Evolutionary conservation across 2,113 vertebrate genomes (phyloP).

Genomic region (Vulpes vulpes): DNA sequence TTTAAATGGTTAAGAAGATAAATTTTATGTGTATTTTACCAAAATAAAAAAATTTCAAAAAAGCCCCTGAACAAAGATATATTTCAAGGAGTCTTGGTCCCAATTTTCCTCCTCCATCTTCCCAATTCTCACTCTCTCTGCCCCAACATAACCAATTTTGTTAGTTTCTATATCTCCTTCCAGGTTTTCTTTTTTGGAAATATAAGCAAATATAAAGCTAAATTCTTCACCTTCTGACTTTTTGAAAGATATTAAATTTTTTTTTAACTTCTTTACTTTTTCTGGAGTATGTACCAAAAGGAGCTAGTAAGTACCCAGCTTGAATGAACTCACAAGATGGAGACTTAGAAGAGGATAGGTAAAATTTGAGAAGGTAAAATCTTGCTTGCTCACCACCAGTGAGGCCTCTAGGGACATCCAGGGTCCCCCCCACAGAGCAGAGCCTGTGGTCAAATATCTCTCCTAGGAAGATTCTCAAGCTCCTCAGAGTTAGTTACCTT

Average conservation of each 20-base stretch:
- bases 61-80: neutral
- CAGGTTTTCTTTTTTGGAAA: conserved; percentile 53
- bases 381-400: neutral
- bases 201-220: conserved; percentile 39
- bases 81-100: neutral
- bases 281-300: conserved; percentile 42
- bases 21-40: conserved; percentile 37
- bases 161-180: conserved; percentile 42
- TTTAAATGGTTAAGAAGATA: conserved; percentile 9
- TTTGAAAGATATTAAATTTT: neutral
- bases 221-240: neutral
- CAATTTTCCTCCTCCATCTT: conserved; percentile 6
- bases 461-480: neutral
- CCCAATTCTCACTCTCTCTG: neutral
- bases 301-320: neutral
- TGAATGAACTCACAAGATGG: conserved; percentile 18
- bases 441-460: neutral
- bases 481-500: conserved; percentile 36
- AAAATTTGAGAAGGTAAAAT: neutral
- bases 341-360: conserved; percentile 10
- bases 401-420: neutral
- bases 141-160: neutral
- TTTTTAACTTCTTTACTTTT: conserved; percentile 4
- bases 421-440: neutral
- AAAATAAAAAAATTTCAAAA: conserved; percentile 18